Evolutionary conservation across 1,140 invertebrate species (phyloP).

Genomic region (Drosophila aff.): DNA sequence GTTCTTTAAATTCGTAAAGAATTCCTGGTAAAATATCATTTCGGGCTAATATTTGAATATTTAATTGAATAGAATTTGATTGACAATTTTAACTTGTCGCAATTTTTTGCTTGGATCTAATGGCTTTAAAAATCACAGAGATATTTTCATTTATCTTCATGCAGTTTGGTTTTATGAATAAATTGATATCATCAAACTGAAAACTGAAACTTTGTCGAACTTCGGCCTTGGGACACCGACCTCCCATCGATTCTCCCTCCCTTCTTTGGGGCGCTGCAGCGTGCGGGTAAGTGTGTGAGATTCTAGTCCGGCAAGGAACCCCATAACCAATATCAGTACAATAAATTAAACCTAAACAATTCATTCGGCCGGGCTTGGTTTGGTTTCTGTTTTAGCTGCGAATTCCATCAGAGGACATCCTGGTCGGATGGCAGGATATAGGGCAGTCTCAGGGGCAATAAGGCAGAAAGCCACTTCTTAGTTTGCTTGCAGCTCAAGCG

Average conservation of each 20-base stretch:
- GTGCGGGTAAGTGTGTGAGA: conserved; percentile 8
- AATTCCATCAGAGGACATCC: conserved; percentile 29
- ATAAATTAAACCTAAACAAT: conserved; percentile 80
- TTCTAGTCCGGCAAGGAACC: conserved; percentile 22
- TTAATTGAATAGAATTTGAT: conserved; percentile 8
- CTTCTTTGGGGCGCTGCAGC: conserved; percentile 25
- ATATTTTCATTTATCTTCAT: conserved; percentile 35
- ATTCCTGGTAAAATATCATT: neutral
- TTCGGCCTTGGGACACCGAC: conserved; percentile 28
- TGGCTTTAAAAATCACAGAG: conserved; percentile 16
- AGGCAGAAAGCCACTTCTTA: conserved; percentile 75
- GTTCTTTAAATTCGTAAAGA: neutral
- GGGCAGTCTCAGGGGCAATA: conserved; percentile 57
- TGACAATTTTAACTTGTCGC: neutral
- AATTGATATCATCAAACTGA: conserved; percentile 47
- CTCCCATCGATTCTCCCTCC: conserved; percentile 7
- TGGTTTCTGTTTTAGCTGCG: conserved; percentile 42
- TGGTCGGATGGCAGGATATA: neutral
- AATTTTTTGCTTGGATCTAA: neutral
- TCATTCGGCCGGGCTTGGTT: conserved; percentile 52
- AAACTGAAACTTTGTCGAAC: conserved; percentile 40
- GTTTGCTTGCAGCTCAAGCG: conserved; percentile 76
- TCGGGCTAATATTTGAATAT: neutral
- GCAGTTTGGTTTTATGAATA: conserved; percentile 36
- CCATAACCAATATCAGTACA: conserved; percentile 59